Base-by-base conservation (phyloP, 2,113 vertebrate genomes). In the Callipepla squamata region DNA sequence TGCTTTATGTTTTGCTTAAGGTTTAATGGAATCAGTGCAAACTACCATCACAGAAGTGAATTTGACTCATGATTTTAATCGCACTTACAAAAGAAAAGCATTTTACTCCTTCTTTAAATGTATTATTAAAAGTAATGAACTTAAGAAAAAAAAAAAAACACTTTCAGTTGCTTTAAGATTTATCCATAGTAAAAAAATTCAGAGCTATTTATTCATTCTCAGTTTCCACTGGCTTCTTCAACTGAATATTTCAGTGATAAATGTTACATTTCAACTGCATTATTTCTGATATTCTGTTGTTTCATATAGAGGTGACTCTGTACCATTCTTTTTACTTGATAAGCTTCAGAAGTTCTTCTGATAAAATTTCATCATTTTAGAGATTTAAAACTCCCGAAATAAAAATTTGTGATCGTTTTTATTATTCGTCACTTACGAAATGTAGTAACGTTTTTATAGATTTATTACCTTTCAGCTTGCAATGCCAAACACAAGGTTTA, bases 401-500 rank as follows among this genome's bases (percentile, higher is more conserved):
- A 58, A 97, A 97, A 97, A 94, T 62, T 65, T 88, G 81, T 84
- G 55, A 62, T 79, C 69, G 95, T 96, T 95, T 97, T 96, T 97
- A 97, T 96, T 96, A 97, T 96, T 97, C 94, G 95, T 65, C 76
- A 72, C 83, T 97, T 96, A 87, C 0, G 16, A 87, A 77, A 96
- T 84, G 80, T 73, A 96, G 92, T 68, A 93, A 93, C 74, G 80
- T 89, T 95, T 96, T 95, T 92, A 96, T 89, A 94, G 95, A 97
- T 97, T 95, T 96, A 97, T 96, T 97, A 96, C 95, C 95, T 89
- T 96, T 96, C 80, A 93, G 95, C 95, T 59, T 85, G 74, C 90
- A 50, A 88, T 92, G 96, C 96, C 97, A 97, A 97, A 96, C 84
- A 91, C 95, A 94, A 95, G 97, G 97, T 97, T 98, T 97, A 98